Conservation (phyloP, 2,888 invertebrate species). For the Yponomeuta malinellus region DNA sequence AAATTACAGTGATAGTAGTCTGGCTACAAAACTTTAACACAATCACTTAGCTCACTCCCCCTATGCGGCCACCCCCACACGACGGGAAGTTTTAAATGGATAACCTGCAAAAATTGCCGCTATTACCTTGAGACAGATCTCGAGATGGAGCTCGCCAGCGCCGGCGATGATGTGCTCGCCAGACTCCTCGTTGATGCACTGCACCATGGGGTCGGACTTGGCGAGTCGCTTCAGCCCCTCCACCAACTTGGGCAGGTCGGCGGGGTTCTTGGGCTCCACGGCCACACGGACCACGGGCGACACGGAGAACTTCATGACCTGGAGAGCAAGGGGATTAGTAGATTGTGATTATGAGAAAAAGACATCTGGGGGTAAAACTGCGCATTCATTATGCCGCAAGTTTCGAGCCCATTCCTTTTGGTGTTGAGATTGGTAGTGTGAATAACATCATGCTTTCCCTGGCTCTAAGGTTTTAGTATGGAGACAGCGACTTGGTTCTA, state of each 20-base stretch:
- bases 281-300: conserved; percentile 99
- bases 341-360: background rate
- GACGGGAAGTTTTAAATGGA: too few species aligned
- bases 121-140: conserved; percentile 94
- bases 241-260: conserved; percentile 98
- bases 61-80: too few species aligned
- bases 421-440: too few species aligned
- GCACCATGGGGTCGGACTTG: conserved; percentile 99
- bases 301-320: conserved; percentile 99
- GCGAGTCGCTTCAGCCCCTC: conserved; percentile 99
- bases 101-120: background rate
- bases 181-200: conserved; percentile 99
- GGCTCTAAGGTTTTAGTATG: too few species aligned
- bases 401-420: too few species aligned
- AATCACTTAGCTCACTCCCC: too few species aligned
- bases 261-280: conserved; percentile 99
- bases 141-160: conserved; percentile 99
- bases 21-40: too few species aligned
- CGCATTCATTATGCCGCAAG: too few species aligned
- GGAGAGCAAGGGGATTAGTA: conserved; percentile 23
- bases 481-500: too few species aligned
- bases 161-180: conserved; percentile 99
- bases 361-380: too few species aligned
- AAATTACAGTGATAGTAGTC: too few species aligned
- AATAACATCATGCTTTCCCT: too few species aligned